Conservation (phyloP, 2,888 invertebrate genomes). For the Trachelus troglodyta region DNA sequence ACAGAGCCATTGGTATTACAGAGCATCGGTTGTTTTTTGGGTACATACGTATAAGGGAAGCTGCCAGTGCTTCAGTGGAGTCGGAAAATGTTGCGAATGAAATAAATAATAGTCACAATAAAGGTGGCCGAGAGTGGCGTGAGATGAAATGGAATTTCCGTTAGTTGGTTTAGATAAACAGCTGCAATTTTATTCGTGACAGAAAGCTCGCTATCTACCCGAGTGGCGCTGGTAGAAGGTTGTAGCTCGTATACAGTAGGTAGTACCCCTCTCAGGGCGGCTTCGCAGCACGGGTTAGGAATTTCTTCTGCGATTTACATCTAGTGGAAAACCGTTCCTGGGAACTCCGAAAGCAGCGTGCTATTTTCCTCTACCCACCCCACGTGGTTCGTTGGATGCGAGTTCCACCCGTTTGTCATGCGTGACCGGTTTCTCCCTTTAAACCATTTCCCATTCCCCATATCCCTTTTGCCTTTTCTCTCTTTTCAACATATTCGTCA, state of each 20-base stretch:
- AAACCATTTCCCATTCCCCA: not conserved
- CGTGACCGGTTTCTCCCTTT: not conserved
- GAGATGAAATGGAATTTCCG: slow-evolving; percentile 54
- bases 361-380: not conserved
- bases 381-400: not conserved
- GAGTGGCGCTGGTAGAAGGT: slow-evolving; percentile 1
- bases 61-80: not conserved
- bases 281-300: slow-evolving; percentile 25
- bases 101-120: slow-evolving; percentile 38
- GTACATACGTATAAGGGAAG: not conserved
- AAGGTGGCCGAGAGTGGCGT: slow-evolving; percentile 21
- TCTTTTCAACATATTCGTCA: not conserved
- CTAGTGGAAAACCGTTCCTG: slow-evolving; percentile 13
- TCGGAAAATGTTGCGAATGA: slow-evolving; percentile 24
- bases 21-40: not conserved
- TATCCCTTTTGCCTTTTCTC: not conserved
- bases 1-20: not conserved
- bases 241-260: slow-evolving; percentile 6
- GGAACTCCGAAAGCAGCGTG: not conserved
- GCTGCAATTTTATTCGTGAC: slow-evolving; percentile 49
- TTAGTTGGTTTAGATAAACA: slow-evolving; percentile 54
- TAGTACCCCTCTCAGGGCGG: slow-evolving; percentile 25
- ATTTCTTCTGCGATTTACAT: slow-evolving; percentile 44
- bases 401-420: slow-evolving; percentile 2
- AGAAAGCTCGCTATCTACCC: slow-evolving; percentile 17